These are phyloP conservation scores for Polia nebulosa DNA, from an alignment of 2,888 invertebrate genomes.

Conservation along the genomic window DNA sequence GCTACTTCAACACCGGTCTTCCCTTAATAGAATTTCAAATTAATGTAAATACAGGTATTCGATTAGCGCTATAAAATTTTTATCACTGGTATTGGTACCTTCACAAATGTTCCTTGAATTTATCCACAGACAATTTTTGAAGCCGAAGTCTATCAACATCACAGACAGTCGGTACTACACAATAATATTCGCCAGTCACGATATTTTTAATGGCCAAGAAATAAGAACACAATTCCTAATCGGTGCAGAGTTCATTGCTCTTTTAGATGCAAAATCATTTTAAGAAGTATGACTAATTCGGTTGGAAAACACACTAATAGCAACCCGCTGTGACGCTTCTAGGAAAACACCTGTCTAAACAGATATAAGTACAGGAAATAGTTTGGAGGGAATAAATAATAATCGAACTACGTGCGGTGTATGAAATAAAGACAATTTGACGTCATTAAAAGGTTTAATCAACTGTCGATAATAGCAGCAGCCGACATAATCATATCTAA, in stretches of 20 bases:
- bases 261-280: constrained; percentile 69
- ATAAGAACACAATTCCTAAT: constrained; percentile 60
- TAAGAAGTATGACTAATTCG: constrained; percentile 80
- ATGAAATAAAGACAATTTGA: constrained; percentile 34
- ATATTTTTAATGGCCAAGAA: constrained; percentile 63
- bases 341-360: constrained; percentile 74
- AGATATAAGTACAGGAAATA: constrained; percentile 59
- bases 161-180: constrained; percentile 26
- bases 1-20: constrained; percentile 26
- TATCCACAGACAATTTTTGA: constrained; percentile 21
- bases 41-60: constrained; percentile 14
- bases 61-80: constrained; percentile 19
- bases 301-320: constrained; percentile 69
- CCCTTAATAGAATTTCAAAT: constrained; percentile 22
- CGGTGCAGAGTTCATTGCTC: constrained; percentile 72
- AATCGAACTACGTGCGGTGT: constrained; percentile 21
- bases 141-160: constrained; percentile 19
- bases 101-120: constrained; percentile 15
- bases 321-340: constrained; percentile 61
- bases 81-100: constrained; percentile 17
- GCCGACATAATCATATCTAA: constrained; percentile 70
- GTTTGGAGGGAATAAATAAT: constrained; percentile 35
- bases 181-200: constrained; percentile 63
- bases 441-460: constrained; percentile 53
- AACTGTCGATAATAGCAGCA: constrained; percentile 49